phyloP scores from a whole-genome alignment of 1,140 invertebrate species.

The Trichomalopsis sarcophagae region DNA sequence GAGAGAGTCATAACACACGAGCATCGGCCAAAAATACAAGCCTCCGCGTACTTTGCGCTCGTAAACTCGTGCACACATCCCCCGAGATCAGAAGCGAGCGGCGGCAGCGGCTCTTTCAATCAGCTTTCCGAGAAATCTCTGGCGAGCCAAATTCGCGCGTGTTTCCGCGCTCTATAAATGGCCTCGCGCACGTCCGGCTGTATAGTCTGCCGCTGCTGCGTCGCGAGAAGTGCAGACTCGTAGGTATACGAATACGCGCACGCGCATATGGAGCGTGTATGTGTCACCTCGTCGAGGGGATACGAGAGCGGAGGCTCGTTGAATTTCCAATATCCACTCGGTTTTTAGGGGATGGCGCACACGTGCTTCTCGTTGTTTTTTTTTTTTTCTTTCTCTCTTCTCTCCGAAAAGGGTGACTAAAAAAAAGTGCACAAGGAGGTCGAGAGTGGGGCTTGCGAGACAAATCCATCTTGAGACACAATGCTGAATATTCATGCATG shows the following conservation, averaged over 20 bases:
- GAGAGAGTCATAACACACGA: neutral
- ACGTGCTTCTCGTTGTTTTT: neutral
- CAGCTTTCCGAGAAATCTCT: conserved; percentile 23
- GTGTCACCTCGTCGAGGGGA: neutral
- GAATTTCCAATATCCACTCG: conserved; percentile 25
- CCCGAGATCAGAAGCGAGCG: neutral
- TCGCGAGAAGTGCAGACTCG: neutral
- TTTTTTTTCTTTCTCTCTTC: neutral
- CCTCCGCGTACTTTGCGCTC: neutral
- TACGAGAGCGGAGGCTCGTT: neutral
- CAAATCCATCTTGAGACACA: conserved; percentile 20
- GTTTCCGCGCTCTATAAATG: conserved; percentile 45
- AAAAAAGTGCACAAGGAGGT: neutral
- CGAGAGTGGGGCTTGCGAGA: neutral
- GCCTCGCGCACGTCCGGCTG: neutral
- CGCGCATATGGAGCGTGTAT: neutral
- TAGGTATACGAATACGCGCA: neutral
- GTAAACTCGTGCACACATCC: conserved; percentile 7
- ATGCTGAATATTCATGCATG: conserved; percentile 13
- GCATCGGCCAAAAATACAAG: neutral
- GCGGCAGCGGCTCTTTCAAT: conserved; percentile 27
- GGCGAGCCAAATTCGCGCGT: neutral
- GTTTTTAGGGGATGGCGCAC: neutral
- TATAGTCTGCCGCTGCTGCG: neutral
- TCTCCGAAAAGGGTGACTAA: neutral